A percentile compares a stretch with the other conserved stretches of the same genome.
phyloP scores from a whole-genome alignment of 2,113 vertebrate species.

The Lophochroa leadbeateri region DNA sequence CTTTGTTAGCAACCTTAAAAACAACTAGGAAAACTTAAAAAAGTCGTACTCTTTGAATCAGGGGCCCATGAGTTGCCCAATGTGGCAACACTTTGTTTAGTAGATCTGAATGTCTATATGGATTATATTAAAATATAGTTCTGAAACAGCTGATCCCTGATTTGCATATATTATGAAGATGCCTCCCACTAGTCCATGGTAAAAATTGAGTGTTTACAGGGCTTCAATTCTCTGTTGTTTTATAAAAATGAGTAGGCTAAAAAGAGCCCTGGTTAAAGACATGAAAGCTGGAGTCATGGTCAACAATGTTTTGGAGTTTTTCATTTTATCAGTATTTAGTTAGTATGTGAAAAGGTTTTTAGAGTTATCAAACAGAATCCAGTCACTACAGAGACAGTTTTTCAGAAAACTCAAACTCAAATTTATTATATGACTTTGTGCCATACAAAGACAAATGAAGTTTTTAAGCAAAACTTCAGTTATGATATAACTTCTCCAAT shows the following conservation, averaged over 20 bases:
- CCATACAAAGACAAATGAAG: background rate
- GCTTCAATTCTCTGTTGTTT: background rate
- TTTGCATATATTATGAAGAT: background rate
- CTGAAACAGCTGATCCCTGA: background rate
- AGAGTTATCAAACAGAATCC: background rate
- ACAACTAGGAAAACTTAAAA: background rate
- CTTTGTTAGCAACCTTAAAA: background rate
- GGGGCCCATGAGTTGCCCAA: rapidly evolving
- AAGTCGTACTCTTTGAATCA: background rate
- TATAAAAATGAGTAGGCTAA: background rate
- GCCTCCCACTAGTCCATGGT: background rate
- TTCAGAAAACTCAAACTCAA: background rate
- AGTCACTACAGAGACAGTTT: background rate
- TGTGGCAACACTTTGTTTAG: background rate
- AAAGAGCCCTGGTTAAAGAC: background rate
- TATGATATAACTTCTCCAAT: background rate
- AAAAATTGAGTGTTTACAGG: background rate
- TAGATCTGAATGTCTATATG: background rate
- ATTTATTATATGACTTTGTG: background rate
- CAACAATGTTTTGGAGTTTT: background rate
- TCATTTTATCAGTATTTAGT: background rate
- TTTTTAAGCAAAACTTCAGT: background rate
- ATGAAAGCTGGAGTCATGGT: background rate
- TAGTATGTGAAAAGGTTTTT: background rate
- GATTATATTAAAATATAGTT: background rate